Conservation (phyloP, 2,797 vertebrate species). For the Rhinella marina region DNA sequence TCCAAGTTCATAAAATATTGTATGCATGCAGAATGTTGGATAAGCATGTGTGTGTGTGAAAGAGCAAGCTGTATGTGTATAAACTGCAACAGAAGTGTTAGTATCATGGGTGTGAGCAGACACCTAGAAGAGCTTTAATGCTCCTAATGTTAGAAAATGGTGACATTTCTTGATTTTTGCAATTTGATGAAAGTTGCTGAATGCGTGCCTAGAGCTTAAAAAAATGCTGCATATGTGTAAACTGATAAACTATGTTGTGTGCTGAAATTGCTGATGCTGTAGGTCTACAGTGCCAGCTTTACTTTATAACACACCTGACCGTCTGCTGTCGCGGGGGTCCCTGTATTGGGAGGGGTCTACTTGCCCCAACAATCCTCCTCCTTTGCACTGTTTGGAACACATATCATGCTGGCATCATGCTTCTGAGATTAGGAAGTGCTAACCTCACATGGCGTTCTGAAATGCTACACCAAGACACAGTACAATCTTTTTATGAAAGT, state of each 20-base stretch:
- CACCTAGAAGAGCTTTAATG: neutral
- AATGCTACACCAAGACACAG: constrained; percentile 8
- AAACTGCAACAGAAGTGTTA: neutral
- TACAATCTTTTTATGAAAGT: constrained; percentile 31
- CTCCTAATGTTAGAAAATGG: neutral
- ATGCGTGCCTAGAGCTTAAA: constrained; percentile 17
- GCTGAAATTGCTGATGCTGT: constrained; percentile 47
- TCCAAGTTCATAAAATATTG: neutral
- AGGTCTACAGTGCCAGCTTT: constrained; percentile 32
- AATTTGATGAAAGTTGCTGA: constrained; percentile 8
- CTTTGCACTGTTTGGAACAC: constrained; percentile 61
- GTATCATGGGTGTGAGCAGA: neutral
- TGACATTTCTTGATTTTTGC: constrained; percentile 10
- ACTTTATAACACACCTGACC: constrained; percentile 54
- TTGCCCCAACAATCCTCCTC: constrained; percentile 33
- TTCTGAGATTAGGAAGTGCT: constrained; percentile 28
- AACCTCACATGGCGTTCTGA: constrained; percentile 25
- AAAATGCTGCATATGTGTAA: constrained; percentile 47
- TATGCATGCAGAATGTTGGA: neutral
- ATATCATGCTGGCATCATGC: constrained; percentile 55
- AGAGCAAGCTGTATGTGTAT: neutral
- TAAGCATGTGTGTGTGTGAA: neutral
- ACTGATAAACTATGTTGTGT: constrained; percentile 41
- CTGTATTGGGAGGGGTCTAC: constrained; percentile 32
- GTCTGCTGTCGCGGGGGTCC: constrained; percentile 58